These are phyloP conservation scores for Micrastur ruficollis DNA, from an alignment of 2,797 vertebrate species.

Conservation along the genomic window DNA sequence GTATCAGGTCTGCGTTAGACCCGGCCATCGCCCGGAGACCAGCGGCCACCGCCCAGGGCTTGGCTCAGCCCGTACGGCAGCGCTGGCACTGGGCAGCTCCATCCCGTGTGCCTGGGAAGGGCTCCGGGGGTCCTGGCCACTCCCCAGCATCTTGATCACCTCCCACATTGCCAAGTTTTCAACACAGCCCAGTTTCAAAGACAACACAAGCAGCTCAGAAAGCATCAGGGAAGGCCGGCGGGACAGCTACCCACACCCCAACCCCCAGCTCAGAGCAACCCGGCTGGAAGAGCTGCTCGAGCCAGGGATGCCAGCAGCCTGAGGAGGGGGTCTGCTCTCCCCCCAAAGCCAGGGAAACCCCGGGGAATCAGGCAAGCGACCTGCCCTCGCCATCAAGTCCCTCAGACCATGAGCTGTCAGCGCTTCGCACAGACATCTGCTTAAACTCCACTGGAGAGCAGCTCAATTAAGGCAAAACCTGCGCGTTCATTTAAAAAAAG, in stretches of 20 bases:
- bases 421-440: accelerated
- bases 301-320: background rate
- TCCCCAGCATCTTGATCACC: background rate
- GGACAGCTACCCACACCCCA: accelerated
- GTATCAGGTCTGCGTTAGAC: accelerated
- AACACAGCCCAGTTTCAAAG: background rate
- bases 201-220: background rate
- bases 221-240: accelerated
- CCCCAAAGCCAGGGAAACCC: background rate
- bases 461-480: background rate
- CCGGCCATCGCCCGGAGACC: background rate
- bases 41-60: accelerated
- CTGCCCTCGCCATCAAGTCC: background rate
- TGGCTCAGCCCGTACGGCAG: accelerated
- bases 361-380: background rate
- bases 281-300: background rate
- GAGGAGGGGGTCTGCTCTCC: background rate
- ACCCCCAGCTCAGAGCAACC: accelerated
- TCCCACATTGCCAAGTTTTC: background rate
- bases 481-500: accelerated
- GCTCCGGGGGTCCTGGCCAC: background rate
- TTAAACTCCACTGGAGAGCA: background rate
- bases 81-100: accelerated
- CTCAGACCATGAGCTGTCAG: background rate
- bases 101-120: accelerated